Evolutionary conservation across 2,797 vertebrate species (phyloP).

Genomic region (Lateolabrax maculatus): DNA sequence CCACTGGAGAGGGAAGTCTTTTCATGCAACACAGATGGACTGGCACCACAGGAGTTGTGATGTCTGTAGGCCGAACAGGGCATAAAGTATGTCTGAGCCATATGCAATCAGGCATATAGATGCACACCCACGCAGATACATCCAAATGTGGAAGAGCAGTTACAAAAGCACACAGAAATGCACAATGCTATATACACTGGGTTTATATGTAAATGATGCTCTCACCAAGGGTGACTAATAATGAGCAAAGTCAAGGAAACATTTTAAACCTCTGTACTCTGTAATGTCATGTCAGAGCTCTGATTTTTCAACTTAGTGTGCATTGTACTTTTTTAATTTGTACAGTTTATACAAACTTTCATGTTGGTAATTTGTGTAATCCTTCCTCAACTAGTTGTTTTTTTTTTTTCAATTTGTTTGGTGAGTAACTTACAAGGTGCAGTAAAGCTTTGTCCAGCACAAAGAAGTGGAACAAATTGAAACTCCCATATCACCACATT

Average conservation of each 20-base stretch:
- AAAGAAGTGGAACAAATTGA: background rate
- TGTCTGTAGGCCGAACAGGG: slow-evolving; percentile 55
- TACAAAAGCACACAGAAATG: slow-evolving; percentile 32
- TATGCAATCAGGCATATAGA: slow-evolving; percentile 63
- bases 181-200: background rate
- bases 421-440: slow-evolving; percentile 1
- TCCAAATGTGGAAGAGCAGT: slow-evolving; percentile 31
- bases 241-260: background rate
- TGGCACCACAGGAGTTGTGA: slow-evolving; percentile 60
- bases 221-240: slow-evolving; percentile 18
- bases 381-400: background rate
- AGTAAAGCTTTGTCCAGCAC: background rate
- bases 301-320: background rate
- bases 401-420: slow-evolving; percentile 10
- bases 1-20: slow-evolving; percentile 59
- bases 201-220: slow-evolving; percentile 32
- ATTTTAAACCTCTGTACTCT: slow-evolving; percentile 14
- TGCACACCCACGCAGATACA: slow-evolving; percentile 55
- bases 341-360: background rate
- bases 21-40: slow-evolving; percentile 80
- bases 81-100: slow-evolving; percentile 69
- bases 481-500: background rate
- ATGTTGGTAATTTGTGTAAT: background rate
- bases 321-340: background rate
- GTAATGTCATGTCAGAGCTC: background rate